These are phyloP conservation scores for Dasypus novemcinctus DNA, from an alignment of 2,113 vertebrate genomes.

Conservation along the genomic window DNA sequence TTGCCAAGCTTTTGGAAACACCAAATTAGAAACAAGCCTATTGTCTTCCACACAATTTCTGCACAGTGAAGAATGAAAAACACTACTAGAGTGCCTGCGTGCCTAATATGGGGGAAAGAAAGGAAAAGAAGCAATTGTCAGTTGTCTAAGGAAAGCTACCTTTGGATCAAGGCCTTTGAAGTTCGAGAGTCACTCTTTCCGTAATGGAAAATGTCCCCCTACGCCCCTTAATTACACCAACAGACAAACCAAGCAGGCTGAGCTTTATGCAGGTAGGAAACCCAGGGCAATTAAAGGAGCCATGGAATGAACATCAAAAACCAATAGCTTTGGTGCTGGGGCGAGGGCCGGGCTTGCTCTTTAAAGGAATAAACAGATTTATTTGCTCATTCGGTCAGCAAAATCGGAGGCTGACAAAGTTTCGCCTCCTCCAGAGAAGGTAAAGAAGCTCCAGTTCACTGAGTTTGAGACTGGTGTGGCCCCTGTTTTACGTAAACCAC, in stretches of 20 bases:
- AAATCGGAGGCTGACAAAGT: neutral
- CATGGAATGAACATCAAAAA: neutral
- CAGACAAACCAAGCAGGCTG: neutral
- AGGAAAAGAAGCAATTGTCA: constrained; percentile 35
- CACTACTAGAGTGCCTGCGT: constrained; percentile 57
- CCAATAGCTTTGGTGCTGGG: neutral
- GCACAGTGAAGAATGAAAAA: constrained; percentile 77
- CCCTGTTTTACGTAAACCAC: neutral
- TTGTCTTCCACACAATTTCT: constrained; percentile 73
- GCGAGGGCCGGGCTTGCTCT: neutral
- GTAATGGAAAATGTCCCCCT: rapidly evolving
- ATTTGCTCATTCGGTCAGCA: neutral
- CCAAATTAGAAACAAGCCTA: constrained; percentile 77
- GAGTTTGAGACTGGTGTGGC: neutral
- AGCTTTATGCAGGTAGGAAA: neutral
- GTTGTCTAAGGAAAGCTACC: constrained; percentile 61
- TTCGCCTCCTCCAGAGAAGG: neutral
- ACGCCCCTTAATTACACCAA: neutral
- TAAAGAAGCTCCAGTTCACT: neutral
- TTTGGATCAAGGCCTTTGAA: neutral
- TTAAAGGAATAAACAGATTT: neutral
- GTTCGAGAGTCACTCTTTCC: neutral
- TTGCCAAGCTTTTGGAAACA: constrained; percentile 72
- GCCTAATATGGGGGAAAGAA: constrained; percentile 26
- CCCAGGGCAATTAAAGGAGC: neutral